Base-by-base conservation (phyloP, 1,140 invertebrate species). In the Muscidifurax raptorellus region DNA sequence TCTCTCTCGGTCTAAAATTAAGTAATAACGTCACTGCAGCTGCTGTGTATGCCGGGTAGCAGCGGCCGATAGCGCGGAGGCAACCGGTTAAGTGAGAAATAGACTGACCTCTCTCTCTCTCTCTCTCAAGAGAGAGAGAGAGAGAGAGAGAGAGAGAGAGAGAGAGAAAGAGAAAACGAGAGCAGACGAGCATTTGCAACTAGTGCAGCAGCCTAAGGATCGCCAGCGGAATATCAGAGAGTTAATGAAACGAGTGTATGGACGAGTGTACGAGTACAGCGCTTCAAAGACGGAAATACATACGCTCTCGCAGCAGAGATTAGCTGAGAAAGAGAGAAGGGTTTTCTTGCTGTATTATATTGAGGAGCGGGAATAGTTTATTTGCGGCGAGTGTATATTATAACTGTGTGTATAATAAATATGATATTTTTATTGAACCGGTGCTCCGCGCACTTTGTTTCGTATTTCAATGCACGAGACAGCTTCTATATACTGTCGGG, bases 1-100 rank as follows among this genome's bases (percentile, higher is more conserved):
- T 6, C 32, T 44, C n/a, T 1, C 25, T n/a, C 44, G 67, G 79
- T 87, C 88, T 88, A 88, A 88, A 88, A 88, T 88, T 88, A 88
- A 88, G 79, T 75, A 87, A 87, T 86, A 88, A 85, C 88, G 88
- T 88, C 86, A 88, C 81, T 82, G 67, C 52, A 69, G 83, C 79
- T 40, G 83, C 66, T 72, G 67, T 66, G 72, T n/a, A n/a, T n/a
- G 18, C 64, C 66, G 22, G 13, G 67, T n/a, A 25, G 66, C 25
- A 27, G 66, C 66, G 18, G 36, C 27, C 36, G 66, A 47, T 28
- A 69, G 79, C 47, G n/a, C n/a, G n/a, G 3, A n/a, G 28, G 13
- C 69, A 81, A 81, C 80, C 69, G 69, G 80, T 81, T 59, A 59
- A 81, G 69, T 81, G 80, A 81, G 69, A 81, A 81, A 74, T 72